A percentile compares a stretch with the other conserved stretches of the same genome.
phyloP scores from a whole-genome alignment of 2,113 vertebrate genomes.

The Xiphophorus maculatus region DNA sequence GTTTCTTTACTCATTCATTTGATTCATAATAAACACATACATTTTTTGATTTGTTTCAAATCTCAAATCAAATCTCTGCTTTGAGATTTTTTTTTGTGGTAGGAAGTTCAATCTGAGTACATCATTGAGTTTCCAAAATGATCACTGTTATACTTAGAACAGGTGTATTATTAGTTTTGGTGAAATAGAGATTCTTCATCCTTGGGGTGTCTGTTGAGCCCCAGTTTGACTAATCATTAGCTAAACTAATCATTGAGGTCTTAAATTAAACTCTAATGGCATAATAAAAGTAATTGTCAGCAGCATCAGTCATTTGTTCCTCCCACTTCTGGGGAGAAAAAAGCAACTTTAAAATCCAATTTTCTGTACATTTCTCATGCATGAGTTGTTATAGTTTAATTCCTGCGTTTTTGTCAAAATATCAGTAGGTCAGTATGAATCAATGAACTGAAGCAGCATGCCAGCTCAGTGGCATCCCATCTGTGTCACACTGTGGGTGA shows the following conservation, averaged over 20 bases:
- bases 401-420: conserved; percentile 41
- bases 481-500: conserved; percentile 46
- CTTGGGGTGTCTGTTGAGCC: conserved; percentile 26
- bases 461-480: conserved; percentile 56
- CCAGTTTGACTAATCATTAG: conserved; percentile 33
- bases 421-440: conserved; percentile 54
- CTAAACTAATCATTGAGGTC: conserved; percentile 14
- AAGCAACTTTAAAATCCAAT: background rate
- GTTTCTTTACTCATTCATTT: too few species aligned
- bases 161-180: background rate
- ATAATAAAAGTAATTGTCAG: background rate
- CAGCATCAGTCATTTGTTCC: background rate
- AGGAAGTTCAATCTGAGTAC: too few species aligned
- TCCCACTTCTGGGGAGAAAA: too few species aligned
- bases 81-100: too few species aligned
- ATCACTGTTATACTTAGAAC: too few species aligned
- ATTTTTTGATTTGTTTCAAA: too few species aligned
- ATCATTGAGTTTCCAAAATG: too few species aligned
- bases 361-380: conserved; percentile 30
- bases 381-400: conserved; percentile 32
- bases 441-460: conserved; percentile 46
- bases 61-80: too few species aligned
- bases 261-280: background rate
- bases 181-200: conserved; percentile 10
- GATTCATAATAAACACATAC: too few species aligned